phyloP scores from a whole-genome alignment of 2,113 vertebrate species.

The Microtus pennsylvanicus region DNA sequence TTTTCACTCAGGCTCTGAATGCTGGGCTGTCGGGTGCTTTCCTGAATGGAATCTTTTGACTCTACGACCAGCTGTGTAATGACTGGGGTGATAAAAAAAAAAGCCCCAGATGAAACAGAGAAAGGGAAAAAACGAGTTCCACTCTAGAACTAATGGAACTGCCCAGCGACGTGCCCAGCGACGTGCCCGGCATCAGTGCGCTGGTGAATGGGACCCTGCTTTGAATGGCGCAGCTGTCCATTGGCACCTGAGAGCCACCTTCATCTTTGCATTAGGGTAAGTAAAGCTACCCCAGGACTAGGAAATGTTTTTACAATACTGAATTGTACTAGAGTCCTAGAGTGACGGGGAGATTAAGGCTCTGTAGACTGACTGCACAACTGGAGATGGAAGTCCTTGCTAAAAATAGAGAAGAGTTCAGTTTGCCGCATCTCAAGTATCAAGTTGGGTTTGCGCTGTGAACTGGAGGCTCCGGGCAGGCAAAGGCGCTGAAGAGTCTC shows the following conservation, averaged over 20 bases:
- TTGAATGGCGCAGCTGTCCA: not conserved
- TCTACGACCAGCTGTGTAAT: constrained; percentile 1
- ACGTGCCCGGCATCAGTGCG: accelerated
- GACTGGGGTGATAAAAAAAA: not conserved
- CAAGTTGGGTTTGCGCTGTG: not conserved
- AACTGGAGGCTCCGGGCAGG: not conserved
- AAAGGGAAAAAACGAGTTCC: not conserved
- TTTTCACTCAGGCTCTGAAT: constrained; percentile 39
- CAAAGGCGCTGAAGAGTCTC: too few relatives aligned
- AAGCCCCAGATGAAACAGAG: constrained; percentile 16
- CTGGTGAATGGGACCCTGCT: not conserved
- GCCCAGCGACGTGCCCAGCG: accelerated
- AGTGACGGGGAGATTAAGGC: constrained; percentile 56
- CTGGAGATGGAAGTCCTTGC: constrained; percentile 30
- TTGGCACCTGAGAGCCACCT: not conserved
- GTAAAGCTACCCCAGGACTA: not conserved
- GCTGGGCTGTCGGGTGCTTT: constrained; percentile 63
- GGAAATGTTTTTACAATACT: not conserved
- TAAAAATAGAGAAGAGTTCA: constrained; percentile 46
- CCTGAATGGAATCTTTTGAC: constrained; percentile 70
- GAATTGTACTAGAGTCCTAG: constrained; percentile 49
- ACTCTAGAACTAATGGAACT: not conserved
- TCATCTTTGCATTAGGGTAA: not conserved
- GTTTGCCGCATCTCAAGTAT: not conserved
- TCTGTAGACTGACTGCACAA: constrained; percentile 19